Conservation (phyloP, 1,140 invertebrate genomes). For the Cydia pomonella region DNA sequence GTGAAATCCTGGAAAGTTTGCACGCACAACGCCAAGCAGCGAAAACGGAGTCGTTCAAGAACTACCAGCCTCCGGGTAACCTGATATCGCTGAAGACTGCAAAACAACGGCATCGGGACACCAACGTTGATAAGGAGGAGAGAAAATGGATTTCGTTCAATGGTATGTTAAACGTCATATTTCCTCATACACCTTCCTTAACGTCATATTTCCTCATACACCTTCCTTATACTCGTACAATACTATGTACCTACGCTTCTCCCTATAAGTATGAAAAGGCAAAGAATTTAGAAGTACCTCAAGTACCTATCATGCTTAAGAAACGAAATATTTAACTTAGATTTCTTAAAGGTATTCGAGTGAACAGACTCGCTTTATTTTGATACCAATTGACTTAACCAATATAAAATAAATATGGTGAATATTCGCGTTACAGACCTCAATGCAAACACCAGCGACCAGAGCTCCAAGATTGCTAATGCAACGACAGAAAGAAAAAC, state of each 20-base stretch:
- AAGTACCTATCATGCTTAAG: too few relatives aligned
- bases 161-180: slow-evolving; percentile 49
- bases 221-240: too few relatives aligned
- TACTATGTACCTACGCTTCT: too few relatives aligned
- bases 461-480: background rate
- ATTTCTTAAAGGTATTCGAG: too few relatives aligned
- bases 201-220: background rate
- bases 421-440: background rate
- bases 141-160: slow-evolving; percentile 67
- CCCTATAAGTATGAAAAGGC: too few relatives aligned
- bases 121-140: slow-evolving; percentile 72
- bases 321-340: too few relatives aligned
- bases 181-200: too few relatives aligned
- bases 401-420: too few relatives aligned
- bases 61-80: slow-evolving; percentile 58
- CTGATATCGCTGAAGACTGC: slow-evolving; percentile 58
- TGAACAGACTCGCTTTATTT: too few relatives aligned
- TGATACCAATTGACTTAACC: too few relatives aligned
- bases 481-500: background rate
- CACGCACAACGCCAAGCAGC: slow-evolving; percentile 63
- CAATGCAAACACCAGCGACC: slow-evolving; percentile 4
- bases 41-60: slow-evolving; percentile 58
- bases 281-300: too few relatives aligned
- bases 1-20: slow-evolving; percentile 66
- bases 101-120: slow-evolving; percentile 68